Evolutionary conservation across 1,140 invertebrate genomes (phyloP).

Genomic region (Anthonomus grandis): DNA sequence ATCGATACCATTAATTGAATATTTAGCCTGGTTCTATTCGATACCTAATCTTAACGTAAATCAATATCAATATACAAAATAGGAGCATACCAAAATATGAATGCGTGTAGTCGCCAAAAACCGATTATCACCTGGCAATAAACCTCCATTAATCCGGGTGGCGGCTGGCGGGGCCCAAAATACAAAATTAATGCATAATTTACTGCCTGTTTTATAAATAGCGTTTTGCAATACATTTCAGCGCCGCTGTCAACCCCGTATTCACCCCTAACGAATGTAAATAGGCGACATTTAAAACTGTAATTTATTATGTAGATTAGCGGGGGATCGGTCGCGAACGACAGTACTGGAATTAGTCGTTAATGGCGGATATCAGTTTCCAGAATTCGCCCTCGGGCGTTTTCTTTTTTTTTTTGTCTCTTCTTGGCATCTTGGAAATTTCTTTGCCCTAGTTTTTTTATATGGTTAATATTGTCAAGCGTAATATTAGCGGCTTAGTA

Average conservation of each 20-base stretch:
- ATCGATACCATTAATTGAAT: no score
- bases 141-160: constrained; percentile 22
- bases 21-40: no score
- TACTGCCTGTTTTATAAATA: constrained; percentile 27
- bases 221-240: constrained; percentile 26
- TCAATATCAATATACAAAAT: no score
- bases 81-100: no score
- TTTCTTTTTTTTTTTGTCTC: no score
- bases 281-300: constrained; percentile 22
- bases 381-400: no score
- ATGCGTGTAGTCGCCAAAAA: constrained; percentile 18
- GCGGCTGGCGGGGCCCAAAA: constrained; percentile 13
- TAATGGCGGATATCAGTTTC: no score
- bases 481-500: no score
- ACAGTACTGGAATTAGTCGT: constrained; percentile 15
- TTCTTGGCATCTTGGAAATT: no score
- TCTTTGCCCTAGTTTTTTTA: no score
- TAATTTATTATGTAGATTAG: constrained; percentile 26
- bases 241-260: constrained; percentile 15
- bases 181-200: constrained; percentile 26
- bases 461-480: no score
- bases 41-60: no score
- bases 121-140: constrained; percentile 23
- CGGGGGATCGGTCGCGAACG: constrained; percentile 5
- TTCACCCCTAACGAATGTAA: constrained; percentile 23